Percentiles rank a stretch among this genome's conserved stretches.
These are phyloP conservation scores for Lanius ludovicianus DNA, from an alignment of 2,113 vertebrate genomes.

Conservation along the genomic window DNA sequence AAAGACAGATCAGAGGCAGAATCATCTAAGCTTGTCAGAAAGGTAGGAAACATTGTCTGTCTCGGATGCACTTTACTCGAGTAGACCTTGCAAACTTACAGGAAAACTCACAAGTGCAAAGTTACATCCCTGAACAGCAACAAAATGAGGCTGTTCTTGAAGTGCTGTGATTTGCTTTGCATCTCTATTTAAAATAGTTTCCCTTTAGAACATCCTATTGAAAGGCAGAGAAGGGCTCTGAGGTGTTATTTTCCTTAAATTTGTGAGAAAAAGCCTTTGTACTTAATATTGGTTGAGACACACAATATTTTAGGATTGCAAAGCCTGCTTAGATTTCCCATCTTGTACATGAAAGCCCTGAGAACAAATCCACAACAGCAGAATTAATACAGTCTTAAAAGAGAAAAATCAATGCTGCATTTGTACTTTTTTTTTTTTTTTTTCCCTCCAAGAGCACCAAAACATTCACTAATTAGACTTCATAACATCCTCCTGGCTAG, in stretches of 20 bases:
- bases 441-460: background rate
- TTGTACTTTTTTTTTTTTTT: background rate
- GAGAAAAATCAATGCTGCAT: conserved; percentile 13
- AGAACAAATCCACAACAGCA: background rate
- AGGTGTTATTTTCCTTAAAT: background rate
- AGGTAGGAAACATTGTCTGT: background rate
- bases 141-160: background rate
- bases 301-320: background rate
- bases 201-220: background rate
- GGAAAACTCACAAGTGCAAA: background rate
- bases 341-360: background rate
- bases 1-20: background rate
- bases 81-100: background rate
- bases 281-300: background rate
- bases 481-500: background rate
- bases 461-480: background rate
- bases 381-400: background rate
- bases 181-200: background rate
- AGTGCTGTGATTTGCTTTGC: background rate
- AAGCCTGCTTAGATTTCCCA: background rate
- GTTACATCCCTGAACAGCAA: background rate
- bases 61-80: background rate
- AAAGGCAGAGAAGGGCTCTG: background rate
- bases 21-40: background rate
- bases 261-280: background rate